Percentiles rank a stretch among this genome's conserved stretches.
Evolutionary conservation across 2,888 invertebrate genomes (phyloP).

Genomic region (Seira sanloemensis): DNA sequence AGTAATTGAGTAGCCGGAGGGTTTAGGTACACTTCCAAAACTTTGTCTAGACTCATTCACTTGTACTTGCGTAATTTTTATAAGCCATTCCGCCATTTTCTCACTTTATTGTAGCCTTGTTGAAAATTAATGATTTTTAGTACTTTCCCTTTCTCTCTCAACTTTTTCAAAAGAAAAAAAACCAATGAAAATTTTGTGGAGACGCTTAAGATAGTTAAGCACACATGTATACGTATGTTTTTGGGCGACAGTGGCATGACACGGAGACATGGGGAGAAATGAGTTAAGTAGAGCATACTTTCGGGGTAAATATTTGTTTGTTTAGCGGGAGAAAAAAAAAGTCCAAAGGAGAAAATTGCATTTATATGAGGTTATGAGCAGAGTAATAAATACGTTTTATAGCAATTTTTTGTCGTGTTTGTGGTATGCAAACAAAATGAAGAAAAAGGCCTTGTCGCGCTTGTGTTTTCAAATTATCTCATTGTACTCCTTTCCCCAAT

Average conservation of each 20-base stretch:
- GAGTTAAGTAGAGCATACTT: not conserved
- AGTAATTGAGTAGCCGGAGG: not conserved
- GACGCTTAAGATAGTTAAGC: no score
- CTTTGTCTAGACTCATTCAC: not conserved
- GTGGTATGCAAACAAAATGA: constrained; percentile 9
- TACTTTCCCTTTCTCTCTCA: no score
- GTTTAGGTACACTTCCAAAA: not conserved
- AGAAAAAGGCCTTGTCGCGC: constrained; percentile 11
- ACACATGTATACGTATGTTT: no score
- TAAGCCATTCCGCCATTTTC: not conserved
- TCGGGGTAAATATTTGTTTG: not conserved
- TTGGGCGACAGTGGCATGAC: not conserved
- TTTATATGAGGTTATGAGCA: not conserved
- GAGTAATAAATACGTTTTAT: not conserved
- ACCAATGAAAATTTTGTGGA: no score
- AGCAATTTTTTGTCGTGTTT: not conserved
- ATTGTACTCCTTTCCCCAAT: not conserved
- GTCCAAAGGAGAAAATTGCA: not conserved
- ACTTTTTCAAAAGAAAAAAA: no score
- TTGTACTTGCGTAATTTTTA: not conserved
- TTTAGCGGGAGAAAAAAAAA: not conserved
- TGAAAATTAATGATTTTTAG: constrained; percentile 3
- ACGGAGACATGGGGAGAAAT: not conserved
- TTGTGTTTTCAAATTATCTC: constrained; percentile 34
- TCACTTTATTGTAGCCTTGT: no score